Conservation (phyloP, 2,113 vertebrate genomes). For the Vidua chalybeata region DNA sequence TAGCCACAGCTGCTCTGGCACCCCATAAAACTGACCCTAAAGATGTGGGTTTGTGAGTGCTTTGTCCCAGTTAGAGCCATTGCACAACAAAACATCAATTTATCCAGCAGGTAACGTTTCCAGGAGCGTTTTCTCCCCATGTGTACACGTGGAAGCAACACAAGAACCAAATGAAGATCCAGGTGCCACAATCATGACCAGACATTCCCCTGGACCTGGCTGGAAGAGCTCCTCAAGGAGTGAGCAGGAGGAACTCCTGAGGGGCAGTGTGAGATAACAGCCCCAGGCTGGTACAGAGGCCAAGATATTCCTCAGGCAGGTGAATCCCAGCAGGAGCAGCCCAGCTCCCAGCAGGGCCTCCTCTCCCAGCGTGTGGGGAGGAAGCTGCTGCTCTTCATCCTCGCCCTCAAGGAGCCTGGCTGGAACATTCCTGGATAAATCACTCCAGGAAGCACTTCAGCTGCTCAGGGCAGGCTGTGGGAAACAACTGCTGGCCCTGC, state of each 20-base stretch:
- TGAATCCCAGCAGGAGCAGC: background rate
- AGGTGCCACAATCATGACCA: background rate
- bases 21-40: background rate
- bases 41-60: background rate
- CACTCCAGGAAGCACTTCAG: background rate
- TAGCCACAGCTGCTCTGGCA: background rate
- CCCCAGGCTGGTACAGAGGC: background rate
- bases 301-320: background rate
- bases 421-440: background rate
- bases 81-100: fast-evolving
- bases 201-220: fast-evolving
- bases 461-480: background rate
- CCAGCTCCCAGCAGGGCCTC: background rate
- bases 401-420: background rate
- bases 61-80: background rate
- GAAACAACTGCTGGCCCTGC: constrained; percentile 31
- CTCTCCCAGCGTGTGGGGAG: background rate
- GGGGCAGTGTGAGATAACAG: fast-evolving
- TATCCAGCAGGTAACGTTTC: background rate
- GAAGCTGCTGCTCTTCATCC: background rate
- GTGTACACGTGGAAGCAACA: fast-evolving
- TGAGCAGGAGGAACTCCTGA: background rate
- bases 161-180: background rate
- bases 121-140: background rate
- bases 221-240: fast-evolving